These are phyloP conservation scores for Distichodus sexfasciatus DNA, from an alignment of 2,797 vertebrate species.

Conservation along the genomic window DNA sequence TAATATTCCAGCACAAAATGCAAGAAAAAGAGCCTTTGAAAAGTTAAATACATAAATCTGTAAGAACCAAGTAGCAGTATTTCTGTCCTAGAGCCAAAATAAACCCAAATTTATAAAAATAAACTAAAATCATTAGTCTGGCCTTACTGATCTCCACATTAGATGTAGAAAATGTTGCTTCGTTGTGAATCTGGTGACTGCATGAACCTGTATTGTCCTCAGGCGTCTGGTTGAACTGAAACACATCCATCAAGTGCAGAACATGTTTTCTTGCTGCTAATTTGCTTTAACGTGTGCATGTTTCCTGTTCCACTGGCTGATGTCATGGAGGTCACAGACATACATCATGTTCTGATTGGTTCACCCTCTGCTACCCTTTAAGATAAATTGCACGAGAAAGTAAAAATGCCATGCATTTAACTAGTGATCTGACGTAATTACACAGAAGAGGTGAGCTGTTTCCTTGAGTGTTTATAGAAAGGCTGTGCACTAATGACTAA, in stretches of 20 bases:
- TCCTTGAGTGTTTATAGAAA: neutral
- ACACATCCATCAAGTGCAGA: constrained; percentile 30
- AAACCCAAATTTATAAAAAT: neutral
- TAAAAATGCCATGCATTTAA: neutral
- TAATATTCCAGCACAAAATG: too few relatives aligned
- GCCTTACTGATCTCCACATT: neutral
- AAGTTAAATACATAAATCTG: too few relatives aligned
- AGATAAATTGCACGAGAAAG: constrained; percentile 8
- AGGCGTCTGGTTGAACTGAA: constrained; percentile 25
- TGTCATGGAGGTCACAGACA: constrained; percentile 35
- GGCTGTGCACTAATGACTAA: too few relatives aligned
- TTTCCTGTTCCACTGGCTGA: constrained; percentile 29
- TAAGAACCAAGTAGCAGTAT: too few relatives aligned
- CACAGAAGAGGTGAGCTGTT: neutral
- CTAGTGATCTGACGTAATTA: neutral
- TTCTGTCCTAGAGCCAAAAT: too few relatives aligned
- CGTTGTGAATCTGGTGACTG: neutral
- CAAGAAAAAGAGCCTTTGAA: too few relatives aligned
- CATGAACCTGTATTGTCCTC: constrained; percentile 4
- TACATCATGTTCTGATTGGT: constrained; percentile 39
- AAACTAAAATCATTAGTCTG: neutral
- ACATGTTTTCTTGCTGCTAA: constrained; percentile 28
- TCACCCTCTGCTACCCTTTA: constrained; percentile 19
- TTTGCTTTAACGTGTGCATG: constrained; percentile 36
- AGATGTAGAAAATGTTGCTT: neutral